phyloP scores from a whole-genome alignment of 2,797 vertebrate genomes.

The Bryconaethiops microstoma region DNA sequence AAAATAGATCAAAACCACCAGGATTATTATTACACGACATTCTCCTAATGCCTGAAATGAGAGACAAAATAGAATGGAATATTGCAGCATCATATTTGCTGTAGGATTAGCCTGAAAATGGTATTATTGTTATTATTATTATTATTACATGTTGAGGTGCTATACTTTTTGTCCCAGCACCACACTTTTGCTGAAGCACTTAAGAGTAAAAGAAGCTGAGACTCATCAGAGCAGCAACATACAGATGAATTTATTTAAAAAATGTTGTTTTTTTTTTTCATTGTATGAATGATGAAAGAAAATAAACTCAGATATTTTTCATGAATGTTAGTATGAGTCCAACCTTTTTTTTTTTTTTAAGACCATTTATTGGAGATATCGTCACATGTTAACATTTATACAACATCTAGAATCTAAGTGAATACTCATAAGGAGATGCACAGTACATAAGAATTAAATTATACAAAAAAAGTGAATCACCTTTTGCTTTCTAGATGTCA shows the following conservation, averaged over 20 bases:
- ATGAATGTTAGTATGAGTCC: neutral
- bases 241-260: neutral
- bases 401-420: neutral
- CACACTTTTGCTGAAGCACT: neutral
- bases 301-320: constrained; percentile 30
- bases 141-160: constrained; percentile 12
- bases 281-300: constrained; percentile 23
- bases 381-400: neutral
- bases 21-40: neutral
- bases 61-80: neutral
- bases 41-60: neutral
- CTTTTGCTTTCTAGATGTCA: neutral
- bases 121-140: neutral
- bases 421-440: neutral
- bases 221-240: neutral
- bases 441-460: neutral
- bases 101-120: neutral
- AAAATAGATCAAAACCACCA: neutral
- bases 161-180: constrained; percentile 2
- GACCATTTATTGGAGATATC: neutral
- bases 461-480: neutral
- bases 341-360: neutral
- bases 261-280: neutral
- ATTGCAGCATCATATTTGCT: neutral
- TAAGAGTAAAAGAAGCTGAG: constrained; percentile 2